phyloP scores from a whole-genome alignment of 2,888 invertebrate species.

The Hypomecis punctinalis region DNA sequence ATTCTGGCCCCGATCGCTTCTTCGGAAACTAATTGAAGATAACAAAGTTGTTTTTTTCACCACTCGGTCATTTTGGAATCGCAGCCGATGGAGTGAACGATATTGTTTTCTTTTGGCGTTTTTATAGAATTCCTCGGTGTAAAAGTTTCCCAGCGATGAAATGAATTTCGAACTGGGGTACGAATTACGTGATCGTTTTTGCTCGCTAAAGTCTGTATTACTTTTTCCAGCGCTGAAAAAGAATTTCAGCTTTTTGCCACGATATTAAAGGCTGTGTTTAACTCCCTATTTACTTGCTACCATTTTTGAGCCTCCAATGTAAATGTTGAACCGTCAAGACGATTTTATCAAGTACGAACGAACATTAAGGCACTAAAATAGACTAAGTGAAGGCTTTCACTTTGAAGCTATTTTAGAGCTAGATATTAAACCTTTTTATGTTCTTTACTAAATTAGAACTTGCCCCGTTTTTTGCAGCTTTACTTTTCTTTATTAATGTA shows the following conservation, averaged over 20 bases:
- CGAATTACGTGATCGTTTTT: constrained; percentile 47
- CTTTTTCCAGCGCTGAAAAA: constrained; percentile 25
- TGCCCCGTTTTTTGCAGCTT: too few relatives aligned
- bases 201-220: constrained; percentile 32
- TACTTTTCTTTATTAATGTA: too few relatives aligned
- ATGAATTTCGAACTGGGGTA: constrained; percentile 48
- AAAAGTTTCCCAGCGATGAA: constrained; percentile 46
- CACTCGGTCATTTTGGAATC: constrained; percentile 65
- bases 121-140: constrained; percentile 55
- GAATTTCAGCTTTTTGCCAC: constrained; percentile 19
- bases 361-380: constrained; percentile 2
- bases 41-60: constrained; percentile 76
- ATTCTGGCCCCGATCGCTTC: constrained; percentile 65
- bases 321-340: constrained; percentile 5
- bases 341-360: not conserved
- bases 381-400: not conserved
- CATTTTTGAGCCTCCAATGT: constrained; percentile 2
- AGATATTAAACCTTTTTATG: too few relatives aligned
- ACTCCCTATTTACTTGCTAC: constrained; percentile 13
- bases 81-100: constrained; percentile 57
- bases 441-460: too few relatives aligned
- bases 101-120: constrained; percentile 67
- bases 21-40: constrained; percentile 78
- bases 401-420: too few relatives aligned
- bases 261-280: constrained; percentile 19